Evolutionary conservation across 1,140 invertebrate species (phyloP), one percentile per base, ranked within the genome.

Genomic region (Drosophila lini): DNA sequence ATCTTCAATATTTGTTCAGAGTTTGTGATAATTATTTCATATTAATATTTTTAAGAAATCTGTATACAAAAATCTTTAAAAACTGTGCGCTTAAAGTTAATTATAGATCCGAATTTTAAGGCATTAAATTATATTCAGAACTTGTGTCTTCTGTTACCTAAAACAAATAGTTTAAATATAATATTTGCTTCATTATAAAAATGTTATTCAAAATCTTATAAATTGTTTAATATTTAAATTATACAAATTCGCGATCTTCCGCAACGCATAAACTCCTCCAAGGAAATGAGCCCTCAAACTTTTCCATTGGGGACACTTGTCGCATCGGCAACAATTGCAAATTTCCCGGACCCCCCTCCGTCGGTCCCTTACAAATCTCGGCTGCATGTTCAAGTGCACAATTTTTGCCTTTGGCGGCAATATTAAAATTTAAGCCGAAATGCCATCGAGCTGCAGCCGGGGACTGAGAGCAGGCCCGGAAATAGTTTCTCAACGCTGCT

Each of bases 361-460:
- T 5, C 19, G 5, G 13, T 13, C 40, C 41, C 40, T 3, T 19
- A 16, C 22, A 53, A 44, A 44, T 47, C 38, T 56, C 38, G 0
- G 22, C 45, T 47, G 74, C 53, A 58, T 68, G 73, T 76, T 77
- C 50, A 77, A 77, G 74, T 77, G 74, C 57, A 77, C 69, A 81
- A 64, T 75, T 63, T 68, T 59, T 74, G 71, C 83, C 75, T 74
- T 70, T 50, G 83, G 83, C 73, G 63, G 73, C 76, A 76, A 86
- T 86, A 86, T 86, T 83, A 88, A 86, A 80, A 86, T 86, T 89
- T 57, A 83, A 80, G 83, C 63, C 62, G 64, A 86, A 75, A 78
- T 85, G 81, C 81, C 74, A 81, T 69, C 48, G 73, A 76, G 80
- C 28, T 50, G 50, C 55, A 55, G 34, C 47, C 58, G 42, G 71